Base-by-base conservation (phyloP, 1,140 invertebrate species). In the Leptestheria dahalacensis region DNA sequence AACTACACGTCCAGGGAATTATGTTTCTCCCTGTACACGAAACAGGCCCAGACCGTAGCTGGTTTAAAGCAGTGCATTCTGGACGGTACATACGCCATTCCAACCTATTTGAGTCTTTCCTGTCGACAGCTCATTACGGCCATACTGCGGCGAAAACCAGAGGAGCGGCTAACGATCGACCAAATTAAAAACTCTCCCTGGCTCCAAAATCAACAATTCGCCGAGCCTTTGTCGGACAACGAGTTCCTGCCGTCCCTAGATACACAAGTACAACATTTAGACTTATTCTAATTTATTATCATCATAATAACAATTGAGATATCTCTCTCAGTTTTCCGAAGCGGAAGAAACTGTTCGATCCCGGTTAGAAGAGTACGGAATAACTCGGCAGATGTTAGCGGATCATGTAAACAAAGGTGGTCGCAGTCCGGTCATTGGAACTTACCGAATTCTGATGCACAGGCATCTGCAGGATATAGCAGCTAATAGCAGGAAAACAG, bases 61-160 rank as follows among this genome's bases (percentile, higher is more conserved):
- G 72, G 77, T 63, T 72, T 86, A n/a, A 84, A 84, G 68, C 75
- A 79, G 60, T 78, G 78, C 61, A 85, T 86, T 62, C 66, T 85
- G 2, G 78, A 82, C 50, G 82, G 75, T 48, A 63, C 76, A 51
- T 84, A 80, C 63, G 71, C 72, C 52, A 70, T 78, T 50, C 78
- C 79, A 0, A 69, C 73, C 3, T 65, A 68, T 57, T 62, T 77
- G 9, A 71, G 70, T 3, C 33, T 62, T 3, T 66, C 68, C 11
- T 75, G 72, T 60, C 48, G 65, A 15, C 64, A 65, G 23, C 63
- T 77, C 11, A 71, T 74, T 46, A 59, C 70, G 67, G 74, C 71
- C 49, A 75, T 79, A 56, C 67, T 82, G 2, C 70, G 73, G 59
- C 72, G 74, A 55, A 66, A 70, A 41, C 77, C 78, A 11, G 66